Evolutionary conservation across 2,113 vertebrate species (phyloP).

Genomic region (Mirza zaza): DNA sequence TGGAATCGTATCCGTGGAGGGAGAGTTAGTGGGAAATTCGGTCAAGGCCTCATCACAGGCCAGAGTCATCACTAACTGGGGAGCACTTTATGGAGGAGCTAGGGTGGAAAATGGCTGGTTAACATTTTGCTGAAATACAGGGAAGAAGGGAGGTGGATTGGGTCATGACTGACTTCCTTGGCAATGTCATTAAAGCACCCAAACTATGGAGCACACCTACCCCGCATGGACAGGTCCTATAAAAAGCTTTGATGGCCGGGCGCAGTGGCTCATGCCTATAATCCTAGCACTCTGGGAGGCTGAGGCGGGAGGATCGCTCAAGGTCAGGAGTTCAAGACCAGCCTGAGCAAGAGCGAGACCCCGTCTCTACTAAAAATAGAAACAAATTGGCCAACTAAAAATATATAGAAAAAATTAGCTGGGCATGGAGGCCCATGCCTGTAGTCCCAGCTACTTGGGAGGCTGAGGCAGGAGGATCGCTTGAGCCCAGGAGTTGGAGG

Average conservation of each 20-base stretch:
- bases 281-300: too few species aligned
- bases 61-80: background rate
- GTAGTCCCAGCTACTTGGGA: too few species aligned
- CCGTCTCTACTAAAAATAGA: too few species aligned
- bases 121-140: slow-evolving; percentile 46
- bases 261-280: too few species aligned
- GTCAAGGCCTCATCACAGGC: background rate
- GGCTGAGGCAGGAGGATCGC: too few species aligned
- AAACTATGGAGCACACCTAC: background rate
- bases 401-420: too few species aligned
- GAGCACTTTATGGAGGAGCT: background rate
- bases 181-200: background rate
- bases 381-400: too few species aligned
- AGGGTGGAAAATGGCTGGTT: background rate
- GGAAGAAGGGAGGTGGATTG: background rate
- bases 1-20: background rate
- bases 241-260: background rate
- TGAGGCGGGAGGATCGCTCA: too few species aligned
- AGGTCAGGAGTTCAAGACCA: too few species aligned
- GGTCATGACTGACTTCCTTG: background rate
- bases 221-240: background rate
- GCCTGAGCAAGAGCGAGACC: too few species aligned
- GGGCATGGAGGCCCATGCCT: too few species aligned
- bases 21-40: background rate
- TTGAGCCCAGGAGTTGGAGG: too few species aligned